phyloP scores from a whole-genome alignment of 2,797 vertebrate species.

The Nasua narica region DNA sequence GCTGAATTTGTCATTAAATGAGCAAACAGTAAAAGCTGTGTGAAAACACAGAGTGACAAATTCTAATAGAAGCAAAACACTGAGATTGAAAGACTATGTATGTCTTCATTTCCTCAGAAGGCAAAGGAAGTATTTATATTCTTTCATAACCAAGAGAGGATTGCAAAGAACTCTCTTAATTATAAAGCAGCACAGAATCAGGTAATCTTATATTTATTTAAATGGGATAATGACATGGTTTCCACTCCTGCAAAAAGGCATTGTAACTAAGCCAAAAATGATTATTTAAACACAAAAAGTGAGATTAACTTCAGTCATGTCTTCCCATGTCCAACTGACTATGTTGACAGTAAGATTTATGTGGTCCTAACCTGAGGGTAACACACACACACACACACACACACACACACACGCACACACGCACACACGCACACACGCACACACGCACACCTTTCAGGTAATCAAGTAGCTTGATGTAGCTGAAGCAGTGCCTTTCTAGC shows the following conservation, averaged over 20 bases:
- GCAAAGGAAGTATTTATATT: background rate
- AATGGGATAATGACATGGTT: background rate
- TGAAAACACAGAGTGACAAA: background rate
- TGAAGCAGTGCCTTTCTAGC: background rate
- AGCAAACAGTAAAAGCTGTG: background rate
- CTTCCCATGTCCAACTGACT: background rate
- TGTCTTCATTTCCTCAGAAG: background rate
- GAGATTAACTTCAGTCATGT: background rate
- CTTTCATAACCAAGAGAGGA: background rate
- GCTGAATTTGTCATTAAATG: background rate
- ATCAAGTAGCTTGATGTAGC: background rate
- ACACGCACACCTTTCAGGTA: background rate
- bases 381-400: background rate
- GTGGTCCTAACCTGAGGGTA: background rate
- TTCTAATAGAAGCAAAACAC: background rate
- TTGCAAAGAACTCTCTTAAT: constrained; percentile 1
- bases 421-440: too few species aligned
- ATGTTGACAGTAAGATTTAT: background rate
- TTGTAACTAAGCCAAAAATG: constrained; percentile 29
- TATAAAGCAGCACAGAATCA: constrained; percentile 33
- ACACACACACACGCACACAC: background rate
- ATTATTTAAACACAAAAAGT: background rate
- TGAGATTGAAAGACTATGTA: background rate
- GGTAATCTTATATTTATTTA: constrained; percentile 13
- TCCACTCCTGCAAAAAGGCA: background rate